Base-by-base conservation (phyloP, 2,888 invertebrate genomes). In the Cryptocephalus primarius region DNA sequence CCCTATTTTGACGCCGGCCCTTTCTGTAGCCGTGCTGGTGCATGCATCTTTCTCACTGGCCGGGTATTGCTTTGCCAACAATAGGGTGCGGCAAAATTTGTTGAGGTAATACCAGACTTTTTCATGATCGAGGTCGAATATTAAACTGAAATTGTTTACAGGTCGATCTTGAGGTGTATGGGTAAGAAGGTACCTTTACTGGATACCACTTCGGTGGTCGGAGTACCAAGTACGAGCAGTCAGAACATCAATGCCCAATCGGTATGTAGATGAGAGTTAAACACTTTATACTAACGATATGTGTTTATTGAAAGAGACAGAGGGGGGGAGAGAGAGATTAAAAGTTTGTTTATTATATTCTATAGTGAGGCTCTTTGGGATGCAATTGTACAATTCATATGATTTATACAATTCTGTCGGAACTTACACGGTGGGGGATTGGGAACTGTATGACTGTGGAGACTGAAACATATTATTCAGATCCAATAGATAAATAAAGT, bases 61-160 rank as follows among this genome's bases (percentile, higher is more conserved):
- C 12, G 91, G 92, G 0, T 88, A 92, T 66, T 88, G 92, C 65
- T 83, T 92, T 50, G 81, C 90, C 53, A 94, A 92, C 61, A 80
- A 84, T 47, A 78, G 91, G 48, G 92, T 93, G 0, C 70, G 90
- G 11, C 83, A 85, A 55, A 88, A 88, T 64, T 69, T 87, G 38
- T 63, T 70, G 32, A 72, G 78, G 77, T 77, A 53, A 52, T 4
- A 6, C 12, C n/a, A n/a, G n/a, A 6, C 4, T 22, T 22, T 2
- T 22, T 42, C 13, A 31, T 31, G 34, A 33, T 4, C n/a, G n/a
- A 4, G 36, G 2, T 36, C 12, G 2, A 11, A 13, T 11, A 43
- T 38, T 10, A 43, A 32, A 22, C 43, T 40, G 4, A 31, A 43
- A 45, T 42, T 46, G 40, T 44, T 47, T 77, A 70, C 62, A 78